Percentiles rank a stretch among this genome's conserved stretches.
Evolutionary conservation across 1,140 invertebrate species (phyloP).

Genomic region (Aphelinus certus): DNA sequence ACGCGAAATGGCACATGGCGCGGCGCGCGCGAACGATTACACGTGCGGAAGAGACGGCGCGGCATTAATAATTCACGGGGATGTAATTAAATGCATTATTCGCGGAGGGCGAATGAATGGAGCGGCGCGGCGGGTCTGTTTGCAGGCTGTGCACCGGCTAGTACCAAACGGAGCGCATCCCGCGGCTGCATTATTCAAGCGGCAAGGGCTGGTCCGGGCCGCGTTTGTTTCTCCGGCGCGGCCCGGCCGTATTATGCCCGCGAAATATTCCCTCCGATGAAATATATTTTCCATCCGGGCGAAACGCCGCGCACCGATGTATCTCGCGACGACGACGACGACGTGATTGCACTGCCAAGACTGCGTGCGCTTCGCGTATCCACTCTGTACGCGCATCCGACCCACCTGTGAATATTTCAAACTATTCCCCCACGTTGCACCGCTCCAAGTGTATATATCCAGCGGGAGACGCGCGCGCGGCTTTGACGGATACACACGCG

Average conservation of each 20-base stretch:
- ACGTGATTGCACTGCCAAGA: neutral
- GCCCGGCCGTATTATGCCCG: neutral
- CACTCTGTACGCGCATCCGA: too few species aligned
- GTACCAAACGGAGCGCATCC: neutral
- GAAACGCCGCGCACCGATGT: neutral
- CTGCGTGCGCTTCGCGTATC: too few species aligned
- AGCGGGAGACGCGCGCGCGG: too few species aligned
- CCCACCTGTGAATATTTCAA: too few species aligned
- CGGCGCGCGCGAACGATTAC: too few species aligned
- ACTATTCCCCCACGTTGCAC: too few species aligned
- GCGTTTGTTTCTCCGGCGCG: neutral
- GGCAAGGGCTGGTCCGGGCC: neutral
- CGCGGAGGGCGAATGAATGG: neutral
- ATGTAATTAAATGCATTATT: slow-evolving; percentile 5
- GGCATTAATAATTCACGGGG: slow-evolving; percentile 7
- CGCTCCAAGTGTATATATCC: too few species aligned
- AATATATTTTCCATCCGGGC: slow-evolving; percentile 4
- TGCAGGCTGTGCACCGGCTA: neutral
- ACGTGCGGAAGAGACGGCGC: too few species aligned
- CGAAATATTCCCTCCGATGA: slow-evolving; percentile 19
- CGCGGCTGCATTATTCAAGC: slow-evolving; percentile 9
- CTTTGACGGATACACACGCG: too few species aligned
- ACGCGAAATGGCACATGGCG: too few species aligned
- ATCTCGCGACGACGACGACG: neutral
- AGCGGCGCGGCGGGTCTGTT: too few species aligned